Base-by-base conservation (phyloP, 2,888 invertebrate species). In the Bombylius major region DNA sequence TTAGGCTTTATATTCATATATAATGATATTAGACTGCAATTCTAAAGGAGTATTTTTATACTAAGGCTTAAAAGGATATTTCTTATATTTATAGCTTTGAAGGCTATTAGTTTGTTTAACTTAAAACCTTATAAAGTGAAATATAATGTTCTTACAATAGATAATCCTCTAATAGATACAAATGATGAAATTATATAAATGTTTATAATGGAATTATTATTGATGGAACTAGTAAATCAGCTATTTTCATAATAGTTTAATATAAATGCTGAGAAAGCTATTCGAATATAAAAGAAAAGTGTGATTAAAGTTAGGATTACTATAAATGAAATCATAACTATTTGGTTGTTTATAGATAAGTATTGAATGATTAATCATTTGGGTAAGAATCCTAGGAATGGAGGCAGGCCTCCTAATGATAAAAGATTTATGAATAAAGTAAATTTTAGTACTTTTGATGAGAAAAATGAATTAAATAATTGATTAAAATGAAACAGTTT, bases 21-120 rank as follows among this genome's bases (percentile, higher is more conserved):
- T 62, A 65, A 77, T 78, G 78, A 79, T 74, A 69, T 79, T 77
- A 80, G 79, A 80, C 77, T 81, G 80, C 79, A 81, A 81, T 76
- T 80, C 78, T 81, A 71, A 73, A 73, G 73, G 69, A 69, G 69
- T 75, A 34, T 39, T 6, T 12, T 23, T 39, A 6, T 74, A 72
- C 69, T 80, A 79, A 80, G 78, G 76, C 78, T 79, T 81, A 79
- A 77, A 78, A 78, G 73, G 67, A 62, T 67, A 47, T 59, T 58
- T 53, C 63, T 66, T 62, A 64, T 80, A 78, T 78, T 75, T 68
- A 76, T 71, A 80, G 77, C 78, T 81, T 80, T 81, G 79, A 81
- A 80, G 78, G 79, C 72, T 80, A 77, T 75, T 76, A 79, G 79
- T 80, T 80, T 80, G 57, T 61, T 78, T 79, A 78, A 79, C 78